Conservation (phyloP, 1,140 invertebrate genomes). For the Odontomachus brunneus region DNA sequence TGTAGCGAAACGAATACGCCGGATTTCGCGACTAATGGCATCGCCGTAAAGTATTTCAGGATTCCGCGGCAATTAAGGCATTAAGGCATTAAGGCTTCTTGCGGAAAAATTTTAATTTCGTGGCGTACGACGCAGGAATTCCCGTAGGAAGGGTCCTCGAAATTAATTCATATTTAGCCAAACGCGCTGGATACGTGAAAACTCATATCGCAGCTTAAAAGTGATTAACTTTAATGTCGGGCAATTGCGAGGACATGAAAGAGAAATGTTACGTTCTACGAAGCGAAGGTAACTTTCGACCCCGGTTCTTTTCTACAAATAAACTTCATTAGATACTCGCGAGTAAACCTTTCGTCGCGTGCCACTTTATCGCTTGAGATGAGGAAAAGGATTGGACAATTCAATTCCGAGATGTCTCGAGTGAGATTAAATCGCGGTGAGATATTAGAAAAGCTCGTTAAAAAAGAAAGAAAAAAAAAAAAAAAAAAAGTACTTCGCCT, state of each 20-base stretch:
- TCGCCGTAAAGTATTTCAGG: slow-evolving; percentile 12
- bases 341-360: too few species aligned
- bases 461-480: not conserved
- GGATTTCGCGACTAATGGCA: slow-evolving; percentile 41
- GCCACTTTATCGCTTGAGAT: not conserved
- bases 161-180: too few species aligned
- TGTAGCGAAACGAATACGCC: slow-evolving; percentile 24
- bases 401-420: too few species aligned
- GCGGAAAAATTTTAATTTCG: not conserved
- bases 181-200: too few species aligned
- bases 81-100: not conserved
- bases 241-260: not conserved
- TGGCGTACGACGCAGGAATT: too few species aligned
- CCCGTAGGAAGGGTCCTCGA: too few species aligned
- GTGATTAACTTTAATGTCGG: too few species aligned
- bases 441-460: not conserved
- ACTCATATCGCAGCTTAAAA: too few species aligned
- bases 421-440: too few species aligned
- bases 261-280: slow-evolving; percentile 7
- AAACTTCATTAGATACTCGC: too few species aligned
- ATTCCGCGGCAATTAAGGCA: not conserved
- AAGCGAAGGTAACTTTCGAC: too few species aligned
- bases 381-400: not conserved
- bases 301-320: too few species aligned
- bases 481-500: not conserved